Percentiles rank a stretch among this genome's conserved stretches.
Conservation (phyloP, 2,113 vertebrate genomes). For the Echinops telfairi region DNA sequence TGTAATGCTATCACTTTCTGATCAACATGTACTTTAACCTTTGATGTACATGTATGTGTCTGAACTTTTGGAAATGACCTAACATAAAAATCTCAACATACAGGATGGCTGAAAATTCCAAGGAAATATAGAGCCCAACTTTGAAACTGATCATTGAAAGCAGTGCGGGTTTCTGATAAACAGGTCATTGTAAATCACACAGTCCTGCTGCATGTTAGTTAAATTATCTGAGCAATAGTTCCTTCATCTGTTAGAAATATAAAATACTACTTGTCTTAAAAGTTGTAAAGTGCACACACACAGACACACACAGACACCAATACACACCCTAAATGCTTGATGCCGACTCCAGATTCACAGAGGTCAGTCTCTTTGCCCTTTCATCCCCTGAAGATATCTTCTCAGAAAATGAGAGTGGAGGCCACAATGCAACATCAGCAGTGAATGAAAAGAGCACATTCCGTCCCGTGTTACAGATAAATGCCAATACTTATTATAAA, state of each 20-base stretch:
- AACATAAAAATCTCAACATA: background rate
- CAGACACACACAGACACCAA: too few species aligned
- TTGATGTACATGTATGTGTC: background rate
- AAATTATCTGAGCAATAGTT: background rate
- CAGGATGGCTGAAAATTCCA: background rate
- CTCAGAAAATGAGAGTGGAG: constrained; percentile 24
- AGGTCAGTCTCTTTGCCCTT: background rate
- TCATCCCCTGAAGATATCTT: background rate
- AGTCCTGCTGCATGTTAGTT: background rate
- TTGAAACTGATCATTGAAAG: background rate
- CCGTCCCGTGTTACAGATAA: constrained; percentile 43
- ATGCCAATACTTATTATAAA: constrained; percentile 45
- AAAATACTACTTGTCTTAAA: background rate
- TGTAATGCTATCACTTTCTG: background rate
- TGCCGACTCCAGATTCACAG: background rate
- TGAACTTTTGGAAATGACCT: background rate
- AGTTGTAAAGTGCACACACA: background rate
- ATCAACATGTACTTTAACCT: constrained; percentile 2
- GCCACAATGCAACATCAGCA: background rate
- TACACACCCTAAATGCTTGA: background rate
- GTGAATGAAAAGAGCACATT: constrained; percentile 34
- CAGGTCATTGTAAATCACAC: background rate
- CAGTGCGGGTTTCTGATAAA: background rate
- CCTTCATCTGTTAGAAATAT: background rate
- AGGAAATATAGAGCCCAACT: background rate